Conservation (phyloP, 1,140 invertebrate species). For the Brachionus rotundiformis region DNA sequence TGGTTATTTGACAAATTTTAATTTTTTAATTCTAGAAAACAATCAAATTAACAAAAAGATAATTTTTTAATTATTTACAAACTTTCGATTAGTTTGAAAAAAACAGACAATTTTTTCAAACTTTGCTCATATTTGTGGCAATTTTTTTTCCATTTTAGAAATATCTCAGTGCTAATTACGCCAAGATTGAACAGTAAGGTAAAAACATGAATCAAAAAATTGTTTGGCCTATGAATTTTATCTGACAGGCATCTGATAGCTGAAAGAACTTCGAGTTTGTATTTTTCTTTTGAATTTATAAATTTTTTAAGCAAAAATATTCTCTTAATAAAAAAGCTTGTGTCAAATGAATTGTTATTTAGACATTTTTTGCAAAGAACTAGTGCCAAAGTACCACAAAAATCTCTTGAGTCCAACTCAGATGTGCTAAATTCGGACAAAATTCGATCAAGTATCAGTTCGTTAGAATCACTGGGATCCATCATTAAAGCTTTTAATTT, state of each 20-base stretch:
- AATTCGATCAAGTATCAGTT: background rate
- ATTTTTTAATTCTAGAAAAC: background rate
- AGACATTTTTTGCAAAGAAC: background rate
- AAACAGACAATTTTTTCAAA: background rate
- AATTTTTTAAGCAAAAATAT: constrained; percentile 1
- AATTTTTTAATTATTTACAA: background rate
- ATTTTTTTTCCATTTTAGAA: constrained; percentile 20
- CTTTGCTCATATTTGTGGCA: background rate
- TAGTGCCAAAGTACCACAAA: background rate
- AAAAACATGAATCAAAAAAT: background rate
- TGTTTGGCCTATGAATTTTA: background rate
- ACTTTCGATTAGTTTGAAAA: background rate
- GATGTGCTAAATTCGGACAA: background rate
- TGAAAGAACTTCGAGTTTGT: background rate
- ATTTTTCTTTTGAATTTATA: constrained; percentile 6
- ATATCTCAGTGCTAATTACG: background rate
- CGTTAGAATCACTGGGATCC: background rate
- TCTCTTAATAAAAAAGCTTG: background rate
- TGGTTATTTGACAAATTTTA: background rate
- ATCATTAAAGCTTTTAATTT: background rate
- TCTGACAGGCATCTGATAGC: background rate
- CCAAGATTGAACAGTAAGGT: background rate
- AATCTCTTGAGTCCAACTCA: background rate
- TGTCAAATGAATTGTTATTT: background rate
- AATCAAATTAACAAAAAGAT: background rate